Evolutionary conservation across 2,113 vertebrate genomes (phyloP).

Genomic region (Poecilia latipinna): DNA sequence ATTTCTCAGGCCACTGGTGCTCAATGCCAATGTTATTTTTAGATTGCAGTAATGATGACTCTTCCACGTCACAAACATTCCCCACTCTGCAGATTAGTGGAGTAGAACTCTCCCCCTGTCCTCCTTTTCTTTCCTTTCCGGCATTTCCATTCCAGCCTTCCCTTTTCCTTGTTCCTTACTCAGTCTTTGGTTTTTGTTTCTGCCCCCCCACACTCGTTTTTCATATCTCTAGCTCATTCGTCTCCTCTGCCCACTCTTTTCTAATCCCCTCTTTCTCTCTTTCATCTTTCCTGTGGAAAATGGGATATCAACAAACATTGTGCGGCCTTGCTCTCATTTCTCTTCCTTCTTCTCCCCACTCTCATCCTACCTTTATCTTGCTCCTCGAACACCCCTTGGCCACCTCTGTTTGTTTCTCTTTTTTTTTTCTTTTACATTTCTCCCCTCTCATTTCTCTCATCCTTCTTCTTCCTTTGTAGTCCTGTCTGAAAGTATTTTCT

Average conservation of each 20-base stretch:
- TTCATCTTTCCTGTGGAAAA: conserved; percentile 72
- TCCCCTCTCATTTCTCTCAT: conserved; percentile 15
- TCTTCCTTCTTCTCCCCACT: conserved; percentile 28
- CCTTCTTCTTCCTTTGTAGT: conserved; percentile 15
- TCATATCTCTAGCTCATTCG: conserved; percentile 55
- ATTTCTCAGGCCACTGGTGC: conserved; percentile 65
- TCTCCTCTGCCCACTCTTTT: conserved; percentile 63
- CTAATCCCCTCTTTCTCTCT: conserved; percentile 67
- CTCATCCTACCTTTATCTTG: conserved; percentile 32
- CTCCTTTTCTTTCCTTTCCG: neutral
- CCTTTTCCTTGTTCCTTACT: conserved; percentile 18
- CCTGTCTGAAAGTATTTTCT: conserved; percentile 32
- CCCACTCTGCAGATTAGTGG: conserved; percentile 29
- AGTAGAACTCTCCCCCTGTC: conserved; percentile 22
- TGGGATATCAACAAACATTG: conserved; percentile 71
- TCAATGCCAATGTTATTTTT: conserved; percentile 79
- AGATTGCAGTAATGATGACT: conserved; percentile 77
- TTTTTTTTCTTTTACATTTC: conserved; percentile 4
- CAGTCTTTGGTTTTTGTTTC: conserved; percentile 12
- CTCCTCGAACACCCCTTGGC: conserved; percentile 1
- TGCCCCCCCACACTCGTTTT: conserved; percentile 18
- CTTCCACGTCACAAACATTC: conserved; percentile 62
- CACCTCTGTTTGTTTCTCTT: conserved; percentile 16
- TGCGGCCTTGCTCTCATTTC: conserved; percentile 52
- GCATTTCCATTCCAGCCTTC: conserved; percentile 21